Evolutionary conservation across 2,888 invertebrate genomes (phyloP).

Genomic region (Aspidiotus destructor): DNA sequence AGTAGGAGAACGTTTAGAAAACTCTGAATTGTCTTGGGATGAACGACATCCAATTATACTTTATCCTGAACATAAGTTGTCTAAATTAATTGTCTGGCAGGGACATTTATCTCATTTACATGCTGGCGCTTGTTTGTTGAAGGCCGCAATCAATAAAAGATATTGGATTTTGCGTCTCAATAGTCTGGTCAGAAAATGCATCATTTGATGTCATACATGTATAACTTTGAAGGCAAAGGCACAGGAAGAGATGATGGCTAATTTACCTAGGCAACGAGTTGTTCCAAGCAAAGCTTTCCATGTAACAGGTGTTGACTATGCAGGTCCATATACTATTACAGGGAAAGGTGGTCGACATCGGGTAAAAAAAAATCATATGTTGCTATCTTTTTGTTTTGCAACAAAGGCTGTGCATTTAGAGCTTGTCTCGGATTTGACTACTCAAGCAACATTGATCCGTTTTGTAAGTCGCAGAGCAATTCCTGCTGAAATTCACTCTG

Average conservation of each 20-base stretch:
- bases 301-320: constrained; percentile 34
- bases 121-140: constrained; percentile 33
- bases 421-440: constrained; percentile 30
- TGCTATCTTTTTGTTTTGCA: constrained; percentile 34
- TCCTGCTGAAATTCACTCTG: constrained; percentile 33
- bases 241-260: constrained; percentile 37
- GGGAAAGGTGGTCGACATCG: constrained; percentile 6
- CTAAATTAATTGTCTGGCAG: constrained; percentile 33
- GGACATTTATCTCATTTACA: constrained; percentile 35
- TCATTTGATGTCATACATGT: neutral
- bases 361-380: constrained; percentile 32
- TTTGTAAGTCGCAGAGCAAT: constrained; percentile 35
- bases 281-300: constrained; percentile 32
- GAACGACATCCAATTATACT: constrained; percentile 35
- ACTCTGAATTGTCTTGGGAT: constrained; percentile 29
- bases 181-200: neutral
- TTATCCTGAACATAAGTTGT: constrained; percentile 14
- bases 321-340: constrained; percentile 29
- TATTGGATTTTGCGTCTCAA: constrained; percentile 5
- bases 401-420: constrained; percentile 36
- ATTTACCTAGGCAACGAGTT: constrained; percentile 37
- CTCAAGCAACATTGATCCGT: constrained; percentile 28
- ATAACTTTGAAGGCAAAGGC: neutral
- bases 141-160: neutral
- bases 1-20: constrained; percentile 36